phyloP scores from a whole-genome alignment of 1,140 invertebrate genomes.

The Zophobas atratus region DNA sequence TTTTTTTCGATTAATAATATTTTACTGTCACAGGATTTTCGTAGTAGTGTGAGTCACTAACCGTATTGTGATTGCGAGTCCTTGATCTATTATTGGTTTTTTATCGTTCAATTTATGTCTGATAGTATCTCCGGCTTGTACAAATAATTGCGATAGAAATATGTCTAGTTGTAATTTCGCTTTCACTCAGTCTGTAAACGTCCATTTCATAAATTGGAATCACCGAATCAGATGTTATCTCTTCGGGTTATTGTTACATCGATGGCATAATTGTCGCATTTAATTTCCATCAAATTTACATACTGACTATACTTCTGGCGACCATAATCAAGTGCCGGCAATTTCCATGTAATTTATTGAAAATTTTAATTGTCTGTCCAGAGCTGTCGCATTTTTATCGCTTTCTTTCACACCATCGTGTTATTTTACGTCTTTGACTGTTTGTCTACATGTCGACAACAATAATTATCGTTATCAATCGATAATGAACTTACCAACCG shows the following conservation, averaged over 20 bases:
- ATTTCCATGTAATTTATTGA: not conserved
- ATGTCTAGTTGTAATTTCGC: not conserved
- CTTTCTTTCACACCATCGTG: too few species aligned
- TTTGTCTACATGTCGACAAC: too few species aligned
- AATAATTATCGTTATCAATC: not conserved
- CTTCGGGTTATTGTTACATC: conserved; percentile 10
- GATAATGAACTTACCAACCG: conserved; percentile 10
- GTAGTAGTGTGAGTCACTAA: not conserved
- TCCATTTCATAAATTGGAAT: conserved; percentile 7
- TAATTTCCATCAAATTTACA: conserved; percentile 11
- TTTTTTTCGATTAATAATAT: too few species aligned
- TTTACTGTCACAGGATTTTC: too few species aligned
- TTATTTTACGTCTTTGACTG: too few species aligned
- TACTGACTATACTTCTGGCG: conserved; percentile 1
- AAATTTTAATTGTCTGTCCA: too few species aligned
- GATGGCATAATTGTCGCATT: conserved; percentile 11
- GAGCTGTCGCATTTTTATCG: too few species aligned
- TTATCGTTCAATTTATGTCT: not conserved
- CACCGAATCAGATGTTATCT: conserved; percentile 7
- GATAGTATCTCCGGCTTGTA: not conserved
- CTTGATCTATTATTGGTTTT: not conserved
- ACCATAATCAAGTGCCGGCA: not conserved
- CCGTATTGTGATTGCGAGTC: not conserved
- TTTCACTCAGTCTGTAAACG: conserved; percentile 1
- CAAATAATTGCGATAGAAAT: not conserved